Evolutionary conservation across 1,140 invertebrate species (phyloP).

Genomic region (Euglossa dilemma): DNA sequence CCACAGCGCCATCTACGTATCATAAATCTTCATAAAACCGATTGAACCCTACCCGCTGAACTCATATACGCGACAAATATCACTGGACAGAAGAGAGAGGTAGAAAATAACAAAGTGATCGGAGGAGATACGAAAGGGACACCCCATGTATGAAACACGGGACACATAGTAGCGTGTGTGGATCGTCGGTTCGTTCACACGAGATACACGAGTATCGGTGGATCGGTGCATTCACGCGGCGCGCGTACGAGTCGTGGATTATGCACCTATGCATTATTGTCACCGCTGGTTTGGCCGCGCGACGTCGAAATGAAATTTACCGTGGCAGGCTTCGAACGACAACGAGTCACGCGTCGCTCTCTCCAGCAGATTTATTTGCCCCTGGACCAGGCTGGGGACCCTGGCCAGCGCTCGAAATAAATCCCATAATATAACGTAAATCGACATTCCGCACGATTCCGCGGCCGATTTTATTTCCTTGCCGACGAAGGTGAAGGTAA

Average conservation of each 20-base stretch:
- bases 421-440: slow-evolving; percentile 34
- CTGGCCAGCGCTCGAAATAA: slow-evolving; percentile 10
- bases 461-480: neutral
- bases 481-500: neutral
- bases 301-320: slow-evolving; percentile 60
- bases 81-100: too few relatives aligned
- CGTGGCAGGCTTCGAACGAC: slow-evolving; percentile 34
- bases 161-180: neutral
- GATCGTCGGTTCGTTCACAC: slow-evolving; percentile 17
- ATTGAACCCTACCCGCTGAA: too few relatives aligned
- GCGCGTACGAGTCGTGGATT: slow-evolving; percentile 28
- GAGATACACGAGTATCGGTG: slow-evolving; percentile 25
- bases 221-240: slow-evolving; percentile 37
- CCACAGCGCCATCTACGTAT: too few relatives aligned
- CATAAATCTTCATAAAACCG: too few relatives aligned
- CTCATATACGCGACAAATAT: too few relatives aligned
- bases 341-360: slow-evolving; percentile 39
- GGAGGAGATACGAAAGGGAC: neutral
- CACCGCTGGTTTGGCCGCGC: slow-evolving; percentile 28
- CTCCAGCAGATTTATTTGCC: slow-evolving; percentile 27
- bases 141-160: neutral
- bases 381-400: neutral
- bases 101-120: too few relatives aligned
- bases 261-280: slow-evolving; percentile 57
- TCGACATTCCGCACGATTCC: neutral